Conservation (phyloP, 2,888 invertebrate genomes). For the Desoria tigrina region DNA sequence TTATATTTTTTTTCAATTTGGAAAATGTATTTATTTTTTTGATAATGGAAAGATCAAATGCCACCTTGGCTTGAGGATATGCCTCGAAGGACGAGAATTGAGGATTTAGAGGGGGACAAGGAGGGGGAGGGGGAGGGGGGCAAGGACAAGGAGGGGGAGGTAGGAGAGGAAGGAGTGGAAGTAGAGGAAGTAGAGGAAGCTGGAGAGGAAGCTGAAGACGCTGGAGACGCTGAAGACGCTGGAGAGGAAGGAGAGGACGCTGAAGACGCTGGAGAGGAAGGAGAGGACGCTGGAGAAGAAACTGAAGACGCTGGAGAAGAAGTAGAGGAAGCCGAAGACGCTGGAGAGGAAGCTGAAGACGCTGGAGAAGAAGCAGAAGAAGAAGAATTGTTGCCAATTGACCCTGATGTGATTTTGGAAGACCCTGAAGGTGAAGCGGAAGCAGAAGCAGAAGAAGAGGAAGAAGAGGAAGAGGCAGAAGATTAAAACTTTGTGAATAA, state of each 20-base stretch:
- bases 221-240: too few species aligned
- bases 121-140: neutral
- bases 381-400: slow-evolving; percentile 10
- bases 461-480: slow-evolving; percentile 10
- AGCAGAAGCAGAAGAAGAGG: slow-evolving; percentile 26
- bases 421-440: slow-evolving; percentile 20
- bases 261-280: neutral
- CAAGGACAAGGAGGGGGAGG: neutral
- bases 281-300: slow-evolving; percentile 13
- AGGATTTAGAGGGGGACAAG: slow-evolving; percentile 12
- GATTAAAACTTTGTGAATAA: neutral
- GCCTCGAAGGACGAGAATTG: slow-evolving; percentile 31
- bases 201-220: neutral
- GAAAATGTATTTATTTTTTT: neutral
- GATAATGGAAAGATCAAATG: slow-evolving; percentile 14
- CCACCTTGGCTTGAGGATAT: slow-evolving; percentile 41
- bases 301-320: slow-evolving; percentile 11
- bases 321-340: slow-evolving; percentile 14
- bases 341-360: slow-evolving; percentile 8
- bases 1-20: neutral
- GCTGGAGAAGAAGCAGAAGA: slow-evolving; percentile 15
- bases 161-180: slow-evolving; percentile 6
- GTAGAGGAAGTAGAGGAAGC: slow-evolving; percentile 16
- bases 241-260: slow-evolving; percentile 5
- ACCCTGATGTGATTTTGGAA: slow-evolving; percentile 15